Evolutionary conservation across 2,113 vertebrate species (phyloP).

Genomic region (Manacus vitellinus): DNA sequence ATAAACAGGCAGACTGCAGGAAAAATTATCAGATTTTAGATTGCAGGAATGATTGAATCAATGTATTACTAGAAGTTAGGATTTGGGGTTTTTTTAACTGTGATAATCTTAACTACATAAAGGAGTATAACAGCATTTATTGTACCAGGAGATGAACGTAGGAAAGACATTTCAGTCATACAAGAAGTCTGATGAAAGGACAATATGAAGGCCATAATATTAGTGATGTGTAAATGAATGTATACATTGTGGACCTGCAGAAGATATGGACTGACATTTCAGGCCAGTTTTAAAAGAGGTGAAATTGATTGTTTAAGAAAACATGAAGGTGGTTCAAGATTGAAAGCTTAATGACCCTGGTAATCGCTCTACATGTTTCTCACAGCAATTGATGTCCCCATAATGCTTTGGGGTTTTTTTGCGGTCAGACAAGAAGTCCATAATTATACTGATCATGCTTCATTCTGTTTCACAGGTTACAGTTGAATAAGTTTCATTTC

Average conservation of each 20-base stretch:
- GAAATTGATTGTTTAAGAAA: neutral
- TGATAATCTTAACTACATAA: neutral
- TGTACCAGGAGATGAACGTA: neutral
- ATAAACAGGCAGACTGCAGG: neutral
- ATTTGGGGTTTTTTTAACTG: neutral
- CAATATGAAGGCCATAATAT: neutral
- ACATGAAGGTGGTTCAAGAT: neutral
- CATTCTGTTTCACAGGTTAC: neutral
- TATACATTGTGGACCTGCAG: neutral
- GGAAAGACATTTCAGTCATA: neutral
- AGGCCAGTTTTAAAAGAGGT: neutral
- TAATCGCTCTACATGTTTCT: neutral
- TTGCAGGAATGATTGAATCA: neutral
- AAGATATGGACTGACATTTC: neutral
- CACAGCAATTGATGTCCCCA: accelerated
- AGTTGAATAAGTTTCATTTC: neutral
- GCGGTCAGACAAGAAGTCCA: neutral
- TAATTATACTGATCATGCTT: neutral
- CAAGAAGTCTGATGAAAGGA: neutral
- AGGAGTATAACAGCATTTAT: neutral
- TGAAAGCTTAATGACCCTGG: neutral
- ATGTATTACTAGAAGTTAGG: neutral
- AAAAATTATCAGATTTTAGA: neutral
- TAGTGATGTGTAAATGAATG: neutral
- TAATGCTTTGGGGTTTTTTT: neutral